Evolutionary conservation across 2,888 invertebrate genomes (phyloP).

Genomic region (Maniola hyperantus): DNA sequence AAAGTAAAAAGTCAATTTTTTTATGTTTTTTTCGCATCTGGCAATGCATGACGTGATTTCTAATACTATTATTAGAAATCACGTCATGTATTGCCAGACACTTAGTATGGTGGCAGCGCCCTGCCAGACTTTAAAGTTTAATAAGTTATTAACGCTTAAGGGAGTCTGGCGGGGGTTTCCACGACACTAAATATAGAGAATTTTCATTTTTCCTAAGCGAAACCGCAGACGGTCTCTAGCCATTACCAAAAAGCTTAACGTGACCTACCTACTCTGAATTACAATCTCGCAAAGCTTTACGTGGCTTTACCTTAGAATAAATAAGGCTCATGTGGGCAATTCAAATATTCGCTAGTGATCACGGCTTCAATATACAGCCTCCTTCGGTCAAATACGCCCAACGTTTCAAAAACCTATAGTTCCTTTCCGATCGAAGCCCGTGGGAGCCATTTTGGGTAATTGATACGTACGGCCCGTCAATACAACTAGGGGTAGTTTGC

Average conservation of each 20-base stretch:
- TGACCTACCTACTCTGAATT: neutral
- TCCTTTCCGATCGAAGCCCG: constrained; percentile 41
- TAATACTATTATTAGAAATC: too few species aligned
- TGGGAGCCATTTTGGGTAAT: constrained; percentile 64
- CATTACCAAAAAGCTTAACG: too few species aligned
- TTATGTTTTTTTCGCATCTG: too few species aligned
- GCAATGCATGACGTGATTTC: too few species aligned
- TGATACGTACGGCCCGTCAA: constrained; percentile 65
- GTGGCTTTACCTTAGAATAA: neutral
- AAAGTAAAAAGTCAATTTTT: too few species aligned
- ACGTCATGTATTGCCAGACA: too few species aligned
- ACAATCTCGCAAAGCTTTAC: neutral
- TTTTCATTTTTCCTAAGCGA: neutral
- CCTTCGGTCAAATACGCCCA: constrained; percentile 21
- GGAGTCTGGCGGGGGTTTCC: too few species aligned
- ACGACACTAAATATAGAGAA: too few species aligned
- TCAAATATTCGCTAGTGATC: neutral
- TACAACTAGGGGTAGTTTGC: constrained; percentile 51
- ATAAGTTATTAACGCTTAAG: too few species aligned
- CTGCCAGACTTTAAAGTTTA: too few species aligned
- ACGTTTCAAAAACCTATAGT: constrained; percentile 16
- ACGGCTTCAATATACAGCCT: neutral
- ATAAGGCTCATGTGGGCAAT: neutral
- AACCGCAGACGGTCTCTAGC: too few species aligned
- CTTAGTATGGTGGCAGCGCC: too few species aligned